Evolutionary conservation across 2,888 invertebrate species (phyloP).

Genomic region (Fragum sueziense): DNA sequence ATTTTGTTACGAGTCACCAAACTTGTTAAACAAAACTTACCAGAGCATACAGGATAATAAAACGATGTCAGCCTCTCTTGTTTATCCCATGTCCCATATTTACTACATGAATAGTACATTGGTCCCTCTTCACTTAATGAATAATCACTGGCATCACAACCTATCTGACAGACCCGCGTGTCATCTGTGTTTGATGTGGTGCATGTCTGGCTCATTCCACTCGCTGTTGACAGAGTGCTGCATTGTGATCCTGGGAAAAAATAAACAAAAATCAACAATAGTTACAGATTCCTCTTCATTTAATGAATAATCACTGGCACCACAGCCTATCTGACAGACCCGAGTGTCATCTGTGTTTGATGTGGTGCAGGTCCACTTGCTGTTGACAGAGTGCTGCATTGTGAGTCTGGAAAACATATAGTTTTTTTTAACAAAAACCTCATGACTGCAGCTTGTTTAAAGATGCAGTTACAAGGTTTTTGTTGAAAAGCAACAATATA

Average conservation of each 20-base stretch:
- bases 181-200: not conserved
- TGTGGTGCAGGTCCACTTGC: not conserved
- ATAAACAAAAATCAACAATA: not conserved
- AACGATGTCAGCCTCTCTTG: slow-evolving; percentile 26
- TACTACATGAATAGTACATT: slow-evolving; percentile 65
- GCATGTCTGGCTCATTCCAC: not conserved
- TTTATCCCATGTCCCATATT: slow-evolving; percentile 60
- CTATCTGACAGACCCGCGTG: slow-evolving; percentile 20
- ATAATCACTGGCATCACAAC: slow-evolving; percentile 25
- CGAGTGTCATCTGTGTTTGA: not conserved
- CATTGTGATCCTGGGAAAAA: not conserved
- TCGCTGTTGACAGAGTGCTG: not conserved
- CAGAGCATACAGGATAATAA: slow-evolving; percentile 41
- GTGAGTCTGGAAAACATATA: not conserved
- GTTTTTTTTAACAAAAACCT: too few species aligned
- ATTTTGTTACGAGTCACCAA: too few species aligned
- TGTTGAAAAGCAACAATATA: too few species aligned
- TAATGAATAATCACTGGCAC: not conserved
- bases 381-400: not conserved
- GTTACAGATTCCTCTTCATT: slow-evolving; percentile 41
- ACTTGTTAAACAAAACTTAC: too few species aligned
- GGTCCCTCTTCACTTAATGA: slow-evolving; percentile 41
- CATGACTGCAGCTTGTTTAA: too few species aligned
- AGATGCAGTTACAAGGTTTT: too few species aligned
- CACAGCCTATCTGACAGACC: slow-evolving; percentile 37